Evolutionary conservation across 1,140 invertebrate genomes (phyloP).

Genomic region (Aphaenogaster rudis): DNA sequence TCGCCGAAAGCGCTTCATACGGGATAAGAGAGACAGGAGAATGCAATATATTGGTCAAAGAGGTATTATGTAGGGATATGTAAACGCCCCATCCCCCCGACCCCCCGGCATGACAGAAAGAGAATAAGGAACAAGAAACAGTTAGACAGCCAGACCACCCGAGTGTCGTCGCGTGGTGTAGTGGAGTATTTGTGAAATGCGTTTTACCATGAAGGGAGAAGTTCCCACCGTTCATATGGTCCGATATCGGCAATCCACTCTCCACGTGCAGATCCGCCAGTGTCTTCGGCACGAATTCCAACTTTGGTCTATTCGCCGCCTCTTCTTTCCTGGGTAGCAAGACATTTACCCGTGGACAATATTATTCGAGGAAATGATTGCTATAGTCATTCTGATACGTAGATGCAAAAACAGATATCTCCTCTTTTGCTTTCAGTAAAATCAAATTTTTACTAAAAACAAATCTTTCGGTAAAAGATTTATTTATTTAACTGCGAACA

Average conservation of each 20-base stretch:
- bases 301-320: constrained; percentile 94
- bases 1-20: constrained; percentile 18
- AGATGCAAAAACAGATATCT: neutral
- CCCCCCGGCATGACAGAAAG: constrained; percentile 67
- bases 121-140: constrained; percentile 74
- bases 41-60: constrained; percentile 52
- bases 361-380: neutral
- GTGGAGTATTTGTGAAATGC: constrained; percentile 76
- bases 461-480: neutral
- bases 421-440: neutral
- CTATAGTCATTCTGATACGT: neutral
- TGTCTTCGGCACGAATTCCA: constrained; percentile 97
- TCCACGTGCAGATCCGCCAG: constrained; percentile 95
- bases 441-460: too few species aligned
- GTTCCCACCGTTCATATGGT: constrained; percentile 88
- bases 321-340: constrained; percentile 92
- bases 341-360: neutral
- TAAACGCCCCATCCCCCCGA: constrained; percentile 44
- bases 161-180: constrained; percentile 72
- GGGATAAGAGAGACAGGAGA: constrained; percentile 36
- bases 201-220: constrained; percentile 84
- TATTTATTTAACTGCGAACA: neutral
- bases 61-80: constrained; percentile 62
- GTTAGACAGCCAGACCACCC: constrained; percentile 80
- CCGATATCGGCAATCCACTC: constrained; percentile 80